phyloP scores from a whole-genome alignment of 2,113 vertebrate genomes.

The Cynocephalus volans region DNA sequence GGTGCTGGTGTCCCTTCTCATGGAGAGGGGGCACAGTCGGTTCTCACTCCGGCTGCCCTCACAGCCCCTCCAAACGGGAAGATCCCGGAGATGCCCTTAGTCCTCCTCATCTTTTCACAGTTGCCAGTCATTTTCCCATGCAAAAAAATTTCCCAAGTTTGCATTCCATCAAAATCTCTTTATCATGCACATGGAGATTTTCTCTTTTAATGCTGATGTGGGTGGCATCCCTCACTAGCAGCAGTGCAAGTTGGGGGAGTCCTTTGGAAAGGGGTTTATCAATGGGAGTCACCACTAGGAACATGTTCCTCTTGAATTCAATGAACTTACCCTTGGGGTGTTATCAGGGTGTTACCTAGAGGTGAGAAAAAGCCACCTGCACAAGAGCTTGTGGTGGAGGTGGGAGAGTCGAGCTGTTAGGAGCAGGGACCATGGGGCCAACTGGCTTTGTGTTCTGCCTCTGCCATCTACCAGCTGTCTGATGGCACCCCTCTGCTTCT shows the following conservation, averaged over 20 bases:
- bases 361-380: background rate
- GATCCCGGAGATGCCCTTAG: background rate
- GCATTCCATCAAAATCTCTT: background rate
- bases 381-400: background rate
- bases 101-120: background rate
- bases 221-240: background rate
- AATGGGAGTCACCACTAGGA: background rate
- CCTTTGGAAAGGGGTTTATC: background rate
- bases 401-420: fast-evolving
- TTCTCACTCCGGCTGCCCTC: too few relatives aligned
- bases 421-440: fast-evolving
- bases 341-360: too few relatives aligned
- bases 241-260: too few relatives aligned
- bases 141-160: background rate
- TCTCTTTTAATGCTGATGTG: background rate
- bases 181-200: too few relatives aligned
- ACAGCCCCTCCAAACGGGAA: fast-evolving
- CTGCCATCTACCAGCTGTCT: background rate
- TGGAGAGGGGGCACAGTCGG: fast-evolving
- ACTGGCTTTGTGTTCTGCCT: background rate
- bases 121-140: background rate
- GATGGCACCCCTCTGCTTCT: fast-evolving
- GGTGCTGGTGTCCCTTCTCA: fast-evolving
- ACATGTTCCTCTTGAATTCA: too few relatives aligned
- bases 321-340: fast-evolving